Conservation (phyloP, 2,797 vertebrate species). For the Poecilia velifera region DNA sequence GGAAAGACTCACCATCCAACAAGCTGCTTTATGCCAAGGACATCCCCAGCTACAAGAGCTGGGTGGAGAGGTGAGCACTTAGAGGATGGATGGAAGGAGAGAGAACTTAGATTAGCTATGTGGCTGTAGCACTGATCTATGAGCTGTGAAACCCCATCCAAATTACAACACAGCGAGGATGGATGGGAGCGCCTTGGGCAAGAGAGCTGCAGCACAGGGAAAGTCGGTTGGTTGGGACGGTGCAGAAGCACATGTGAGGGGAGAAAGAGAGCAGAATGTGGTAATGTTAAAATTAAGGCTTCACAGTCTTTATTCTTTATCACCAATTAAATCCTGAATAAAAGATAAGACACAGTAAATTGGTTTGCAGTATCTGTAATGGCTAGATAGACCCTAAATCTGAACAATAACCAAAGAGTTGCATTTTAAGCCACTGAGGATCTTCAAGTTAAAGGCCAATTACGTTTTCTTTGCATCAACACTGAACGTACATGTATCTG, state of each 20-base stretch:
- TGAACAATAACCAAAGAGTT: not conserved
- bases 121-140: conserved; percentile 59
- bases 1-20: conserved; percentile 97
- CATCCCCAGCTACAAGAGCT: conserved; percentile 98
- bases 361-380: not conserved
- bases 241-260: conserved; percentile 11
- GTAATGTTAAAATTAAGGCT: conserved; percentile 74
- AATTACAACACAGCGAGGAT: conserved; percentile 66
- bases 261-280: conserved; percentile 27
- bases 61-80: conserved; percentile 89
- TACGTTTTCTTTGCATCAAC: not conserved
- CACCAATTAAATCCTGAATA: conserved; percentile 66
- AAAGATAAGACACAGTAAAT: conserved; percentile 56
- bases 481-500: not conserved
- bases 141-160: conserved; percentile 58
- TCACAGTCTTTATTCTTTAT: conserved; percentile 70
- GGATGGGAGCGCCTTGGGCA: conserved; percentile 50
- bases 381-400: not conserved
- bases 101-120: conserved; percentile 40
- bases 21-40: conserved; percentile 99
- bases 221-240: conserved; percentile 18
- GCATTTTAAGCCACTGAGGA: not conserved
- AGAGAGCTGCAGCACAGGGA: conserved; percentile 45
- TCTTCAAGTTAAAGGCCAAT: not conserved
- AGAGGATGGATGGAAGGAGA: conserved; percentile 12